These are phyloP conservation scores for Stichodactyla helianthus DNA, from an alignment of 64 coral and sea anemone genomes.

Conservation along the genomic window DNA sequence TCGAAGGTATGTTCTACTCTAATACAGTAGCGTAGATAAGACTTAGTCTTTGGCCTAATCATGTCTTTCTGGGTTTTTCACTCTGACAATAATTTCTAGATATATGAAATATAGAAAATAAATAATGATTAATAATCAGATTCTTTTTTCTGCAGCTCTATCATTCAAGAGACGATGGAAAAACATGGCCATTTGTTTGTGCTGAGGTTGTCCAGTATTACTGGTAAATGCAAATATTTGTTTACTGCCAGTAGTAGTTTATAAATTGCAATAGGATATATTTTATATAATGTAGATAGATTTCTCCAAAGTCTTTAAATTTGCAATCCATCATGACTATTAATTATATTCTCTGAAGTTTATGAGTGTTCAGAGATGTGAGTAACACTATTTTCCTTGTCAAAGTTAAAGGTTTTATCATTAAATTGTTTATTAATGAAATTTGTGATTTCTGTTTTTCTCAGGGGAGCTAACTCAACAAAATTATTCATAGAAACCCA, in stretches of 20 bases:
- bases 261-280: too few relatives aligned
- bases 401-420: too few relatives aligned
- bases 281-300: too few relatives aligned
- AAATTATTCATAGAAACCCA: constrained; percentile 7
- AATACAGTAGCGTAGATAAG: too few relatives aligned
- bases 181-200: background rate
- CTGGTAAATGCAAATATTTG: background rate
- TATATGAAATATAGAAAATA: background rate
- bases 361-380: too few relatives aligned
- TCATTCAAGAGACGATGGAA: background rate
- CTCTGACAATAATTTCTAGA: background rate
- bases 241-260: too few relatives aligned
- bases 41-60: too few relatives aligned
- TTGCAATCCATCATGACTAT: too few relatives aligned
- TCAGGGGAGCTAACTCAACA: background rate
- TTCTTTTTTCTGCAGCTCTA: background rate
- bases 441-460: background rate
- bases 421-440: too few relatives aligned
- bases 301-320: too few relatives aligned
- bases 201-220: background rate
- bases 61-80: background rate
- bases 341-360: too few relatives aligned
- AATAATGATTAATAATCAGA: background rate
- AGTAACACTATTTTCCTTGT: too few relatives aligned
- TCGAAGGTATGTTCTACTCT: background rate